phyloP scores from a whole-genome alignment of 2,113 vertebrate genomes.

The Atherinomorus stipes region DNA sequence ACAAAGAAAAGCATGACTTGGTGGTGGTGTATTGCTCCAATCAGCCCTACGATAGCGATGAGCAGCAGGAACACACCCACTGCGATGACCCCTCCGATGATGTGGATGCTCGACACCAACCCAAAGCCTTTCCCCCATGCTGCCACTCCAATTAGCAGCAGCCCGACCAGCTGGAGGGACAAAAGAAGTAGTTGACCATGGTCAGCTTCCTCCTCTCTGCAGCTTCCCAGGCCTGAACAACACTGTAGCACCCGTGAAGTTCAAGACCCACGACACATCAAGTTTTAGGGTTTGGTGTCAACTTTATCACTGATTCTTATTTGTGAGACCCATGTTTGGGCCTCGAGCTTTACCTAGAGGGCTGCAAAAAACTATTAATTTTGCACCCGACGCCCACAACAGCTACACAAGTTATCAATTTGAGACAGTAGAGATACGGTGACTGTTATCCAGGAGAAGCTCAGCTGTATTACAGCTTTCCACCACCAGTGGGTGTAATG shows the following conservation, averaged over 20 bases:
- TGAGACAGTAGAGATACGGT: too few relatives aligned
- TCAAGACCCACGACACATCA: not conserved
- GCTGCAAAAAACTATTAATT: too few relatives aligned
- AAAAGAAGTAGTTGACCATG: conserved; percentile 24
- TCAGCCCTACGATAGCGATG: conserved; percentile 90
- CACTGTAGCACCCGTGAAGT: not conserved
- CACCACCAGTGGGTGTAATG: too few relatives aligned
- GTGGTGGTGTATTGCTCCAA: conserved; percentile 91
- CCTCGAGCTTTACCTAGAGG: too few relatives aligned
- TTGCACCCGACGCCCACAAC: too few relatives aligned
- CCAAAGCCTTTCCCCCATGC: conserved; percentile 93
- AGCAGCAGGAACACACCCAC: conserved; percentile 93
- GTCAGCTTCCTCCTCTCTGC: not conserved
- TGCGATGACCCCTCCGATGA: conserved; percentile 92
- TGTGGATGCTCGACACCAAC: conserved; percentile 91
- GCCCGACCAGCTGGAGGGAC: conserved; percentile 87
- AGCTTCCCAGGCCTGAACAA: too few relatives aligned
- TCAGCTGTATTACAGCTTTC: too few relatives aligned
- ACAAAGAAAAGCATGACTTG: conserved; percentile 97
- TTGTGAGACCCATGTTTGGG: too few relatives aligned
- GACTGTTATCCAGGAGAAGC: too few relatives aligned
- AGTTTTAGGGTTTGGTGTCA: too few relatives aligned
- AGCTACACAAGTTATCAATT: too few relatives aligned
- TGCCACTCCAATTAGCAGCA: conserved; percentile 92
- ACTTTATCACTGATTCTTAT: too few relatives aligned